Evolutionary conservation across 1,140 invertebrate genomes (phyloP).

Genomic region (Gonatopus flavifemur): DNA sequence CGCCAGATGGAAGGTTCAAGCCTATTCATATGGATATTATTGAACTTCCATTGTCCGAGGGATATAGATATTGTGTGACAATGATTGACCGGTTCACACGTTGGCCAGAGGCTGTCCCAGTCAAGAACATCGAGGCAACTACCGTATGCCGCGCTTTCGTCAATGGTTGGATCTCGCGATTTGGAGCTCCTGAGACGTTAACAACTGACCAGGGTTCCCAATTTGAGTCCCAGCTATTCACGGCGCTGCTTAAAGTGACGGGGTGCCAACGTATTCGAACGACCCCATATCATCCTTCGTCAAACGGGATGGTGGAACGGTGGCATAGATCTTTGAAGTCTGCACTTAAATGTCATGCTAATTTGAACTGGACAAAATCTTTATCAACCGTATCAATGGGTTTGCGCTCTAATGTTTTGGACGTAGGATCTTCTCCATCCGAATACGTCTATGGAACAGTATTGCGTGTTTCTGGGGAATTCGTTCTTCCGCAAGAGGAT

Average conservation of each 20-base stretch:
- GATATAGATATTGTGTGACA: neutral
- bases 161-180: neutral
- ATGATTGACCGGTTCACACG: neutral
- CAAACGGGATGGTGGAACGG: neutral
- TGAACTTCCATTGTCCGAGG: slow-evolving; percentile 10
- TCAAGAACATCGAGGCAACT: neutral
- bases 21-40: too few species aligned
- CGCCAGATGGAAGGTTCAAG: neutral
- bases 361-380: neutral
- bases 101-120: neutral
- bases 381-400: neutral
- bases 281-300: neutral
- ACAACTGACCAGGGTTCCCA: slow-evolving; percentile 1
- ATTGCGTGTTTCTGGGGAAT: slow-evolving; percentile 28
- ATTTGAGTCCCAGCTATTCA: neutral
- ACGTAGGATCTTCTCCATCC: slow-evolving; percentile 26
- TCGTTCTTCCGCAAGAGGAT: neutral
- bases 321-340: neutral
- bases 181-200: neutral
- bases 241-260: slow-evolving; percentile 12
- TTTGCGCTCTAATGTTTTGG: slow-evolving; percentile 16
- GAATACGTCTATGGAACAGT: slow-evolving; percentile 29
- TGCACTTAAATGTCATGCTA: neutral
- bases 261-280: neutral
- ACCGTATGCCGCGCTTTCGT: neutral